Percentiles rank a stretch among this genome's conserved stretches.
These are phyloP conservation scores for Campoplex nolae DNA, from an alignment of 2,888 invertebrate species.

Conservation along the genomic window DNA sequence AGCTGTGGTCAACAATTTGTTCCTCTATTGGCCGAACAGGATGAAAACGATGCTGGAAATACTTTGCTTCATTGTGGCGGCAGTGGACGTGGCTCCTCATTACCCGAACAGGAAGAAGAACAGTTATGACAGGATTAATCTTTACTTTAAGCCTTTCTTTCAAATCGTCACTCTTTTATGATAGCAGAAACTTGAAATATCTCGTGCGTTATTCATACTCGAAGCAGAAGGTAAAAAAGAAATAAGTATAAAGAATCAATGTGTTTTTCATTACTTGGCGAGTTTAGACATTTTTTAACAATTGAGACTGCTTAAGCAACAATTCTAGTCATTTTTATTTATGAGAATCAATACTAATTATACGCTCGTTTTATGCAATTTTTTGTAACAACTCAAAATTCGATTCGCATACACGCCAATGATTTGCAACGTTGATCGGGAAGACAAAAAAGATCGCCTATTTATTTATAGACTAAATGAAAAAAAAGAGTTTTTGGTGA, in stretches of 20 bases:
- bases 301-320: constrained; percentile 68
- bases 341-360: constrained; percentile 6
- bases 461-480: constrained; percentile 47
- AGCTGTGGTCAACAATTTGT: constrained; percentile 80
- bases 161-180: constrained; percentile 34
- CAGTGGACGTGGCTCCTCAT: constrained; percentile 60
- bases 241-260: constrained; percentile 31
- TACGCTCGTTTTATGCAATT: not conserved
- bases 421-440: not conserved
- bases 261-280: constrained; percentile 44
- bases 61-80: constrained; percentile 69
- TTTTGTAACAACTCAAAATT: not conserved
- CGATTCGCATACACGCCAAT: not conserved
- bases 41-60: constrained; percentile 77
- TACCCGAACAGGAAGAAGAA: constrained; percentile 74
- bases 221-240: not conserved
- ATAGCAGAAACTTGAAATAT: constrained; percentile 1
- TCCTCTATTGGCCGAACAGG: constrained; percentile 82
- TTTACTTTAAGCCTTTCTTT: constrained; percentile 54
- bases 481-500: not conserved
- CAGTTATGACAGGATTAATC: constrained; percentile 71
- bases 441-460: constrained; percentile 38
- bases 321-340: constrained; percentile 55
- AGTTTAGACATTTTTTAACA: constrained; percentile 56
- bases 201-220: constrained; percentile 41